Evolutionary conservation across 2,888 invertebrate species (phyloP).

Genomic region (Microplitis manilae): DNA sequence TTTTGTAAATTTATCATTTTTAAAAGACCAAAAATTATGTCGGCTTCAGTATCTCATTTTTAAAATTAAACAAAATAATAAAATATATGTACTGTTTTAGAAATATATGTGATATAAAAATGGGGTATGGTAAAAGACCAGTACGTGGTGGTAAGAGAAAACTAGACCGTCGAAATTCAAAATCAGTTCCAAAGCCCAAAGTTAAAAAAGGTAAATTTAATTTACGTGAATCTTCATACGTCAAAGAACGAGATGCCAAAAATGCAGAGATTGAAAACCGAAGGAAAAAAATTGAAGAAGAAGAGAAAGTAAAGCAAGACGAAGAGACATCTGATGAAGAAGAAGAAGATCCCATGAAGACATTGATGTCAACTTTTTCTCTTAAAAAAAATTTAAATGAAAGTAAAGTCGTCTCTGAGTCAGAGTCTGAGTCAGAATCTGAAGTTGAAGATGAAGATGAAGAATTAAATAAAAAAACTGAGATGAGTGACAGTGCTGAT

Average conservation of each 20-base stretch:
- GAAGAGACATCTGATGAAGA: slow-evolving; percentile 73
- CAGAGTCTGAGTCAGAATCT: slow-evolving; percentile 51
- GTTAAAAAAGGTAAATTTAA: slow-evolving; percentile 63
- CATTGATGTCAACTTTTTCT: slow-evolving; percentile 73
- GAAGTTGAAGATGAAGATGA: neutral
- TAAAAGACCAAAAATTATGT: too few species aligned
- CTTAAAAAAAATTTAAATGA: slow-evolving; percentile 50
- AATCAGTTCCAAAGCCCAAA: slow-evolving; percentile 45
- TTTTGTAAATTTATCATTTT: too few species aligned
- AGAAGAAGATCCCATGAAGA: slow-evolving; percentile 74
- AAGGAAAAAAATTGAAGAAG: slow-evolving; percentile 70
- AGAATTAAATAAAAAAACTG: neutral
- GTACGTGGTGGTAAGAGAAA: slow-evolving; percentile 61
- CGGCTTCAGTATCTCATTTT: neutral
- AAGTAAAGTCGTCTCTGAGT: slow-evolving; percentile 67
- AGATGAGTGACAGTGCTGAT: neutral
- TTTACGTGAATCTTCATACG: slow-evolving; percentile 60
- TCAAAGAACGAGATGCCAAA: slow-evolving; percentile 64
- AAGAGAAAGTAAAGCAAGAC: slow-evolving; percentile 71
- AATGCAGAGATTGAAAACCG: slow-evolving; percentile 65
- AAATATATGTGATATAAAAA: slow-evolving; percentile 38
- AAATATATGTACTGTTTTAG: neutral
- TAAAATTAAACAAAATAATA: neutral
- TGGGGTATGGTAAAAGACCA: slow-evolving; percentile 59
- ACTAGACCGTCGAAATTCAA: slow-evolving; percentile 52